phyloP scores from a whole-genome alignment of 2,113 vertebrate genomes.

The Passer montanus region DNA sequence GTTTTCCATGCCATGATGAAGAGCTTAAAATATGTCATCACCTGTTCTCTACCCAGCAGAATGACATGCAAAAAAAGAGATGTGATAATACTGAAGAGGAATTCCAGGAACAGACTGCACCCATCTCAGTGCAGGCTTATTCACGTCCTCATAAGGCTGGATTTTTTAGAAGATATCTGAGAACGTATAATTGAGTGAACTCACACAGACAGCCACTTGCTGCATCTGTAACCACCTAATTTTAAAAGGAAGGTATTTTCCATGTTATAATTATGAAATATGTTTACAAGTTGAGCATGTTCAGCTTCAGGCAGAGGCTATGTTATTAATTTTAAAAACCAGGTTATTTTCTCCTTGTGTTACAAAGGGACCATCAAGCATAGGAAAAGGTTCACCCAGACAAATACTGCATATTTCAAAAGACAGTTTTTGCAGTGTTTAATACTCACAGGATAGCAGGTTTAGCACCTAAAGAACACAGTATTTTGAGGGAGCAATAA shows the following conservation, averaged over 20 bases:
- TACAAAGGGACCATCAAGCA: neutral
- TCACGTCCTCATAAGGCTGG: neutral
- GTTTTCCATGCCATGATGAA: neutral
- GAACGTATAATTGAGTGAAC: neutral
- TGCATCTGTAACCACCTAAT: neutral
- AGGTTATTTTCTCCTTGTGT: neutral
- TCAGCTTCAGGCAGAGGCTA: neutral
- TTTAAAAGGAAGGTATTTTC: neutral
- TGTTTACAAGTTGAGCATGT: neutral
- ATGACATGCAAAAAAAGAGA: neutral
- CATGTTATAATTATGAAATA: neutral
- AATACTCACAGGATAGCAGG: neutral
- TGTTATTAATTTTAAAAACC: neutral
- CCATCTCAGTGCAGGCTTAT: neutral
- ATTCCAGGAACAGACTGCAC: neutral
- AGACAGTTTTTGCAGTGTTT: neutral
- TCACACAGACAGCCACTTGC: neutral
- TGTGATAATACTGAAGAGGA: neutral
- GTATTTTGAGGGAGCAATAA: neutral
- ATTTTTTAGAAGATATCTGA: neutral
- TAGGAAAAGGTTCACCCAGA: neutral
- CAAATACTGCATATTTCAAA: neutral
- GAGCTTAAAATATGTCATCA: neutral
- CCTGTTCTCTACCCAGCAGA: neutral
- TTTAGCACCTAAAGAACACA: neutral